Conservation (phyloP, 1,140 invertebrate genomes). For the Drosophila miranda region DNA sequence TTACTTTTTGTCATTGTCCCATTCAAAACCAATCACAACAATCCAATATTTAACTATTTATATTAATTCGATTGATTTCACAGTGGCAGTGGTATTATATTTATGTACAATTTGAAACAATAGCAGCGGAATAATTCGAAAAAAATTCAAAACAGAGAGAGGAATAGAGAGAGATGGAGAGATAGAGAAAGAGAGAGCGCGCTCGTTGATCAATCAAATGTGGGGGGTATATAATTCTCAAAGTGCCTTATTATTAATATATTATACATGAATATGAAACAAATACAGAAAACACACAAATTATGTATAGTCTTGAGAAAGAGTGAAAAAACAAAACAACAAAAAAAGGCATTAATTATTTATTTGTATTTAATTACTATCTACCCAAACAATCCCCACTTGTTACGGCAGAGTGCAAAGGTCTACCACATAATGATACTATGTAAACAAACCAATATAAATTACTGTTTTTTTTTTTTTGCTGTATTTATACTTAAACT, state of each 20-base stretch:
- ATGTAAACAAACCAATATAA: constrained; percentile 24
- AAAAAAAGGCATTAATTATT: constrained; percentile 61
- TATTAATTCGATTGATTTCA: constrained; percentile 27
- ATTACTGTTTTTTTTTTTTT: constrained; percentile 24
- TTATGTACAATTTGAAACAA: constrained; percentile 12
- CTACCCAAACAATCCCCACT: constrained; percentile 10
- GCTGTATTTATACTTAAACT: constrained; percentile 38
- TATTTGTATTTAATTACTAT: constrained; percentile 68
- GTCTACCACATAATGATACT: constrained; percentile 18
- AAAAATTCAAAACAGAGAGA: constrained; percentile 1
- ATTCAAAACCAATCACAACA: constrained; percentile 25
- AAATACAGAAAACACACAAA: constrained; percentile 27
- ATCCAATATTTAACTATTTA: constrained; percentile 37
- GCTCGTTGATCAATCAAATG: constrained; percentile 25
- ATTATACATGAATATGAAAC: constrained; percentile 45
- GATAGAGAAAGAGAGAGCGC: constrained; percentile 10
- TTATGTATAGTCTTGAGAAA: constrained; percentile 41
- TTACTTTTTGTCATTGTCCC: constrained; percentile 13
- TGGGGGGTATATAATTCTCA: constrained; percentile 67
- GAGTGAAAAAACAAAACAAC: constrained; percentile 18
- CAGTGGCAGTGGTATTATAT: constrained; percentile 10
- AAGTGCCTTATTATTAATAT: constrained; percentile 76
- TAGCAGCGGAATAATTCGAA: constrained; percentile 14
- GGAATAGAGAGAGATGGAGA: constrained; percentile 1
- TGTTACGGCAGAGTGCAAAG: constrained; percentile 44